phyloP scores from a whole-genome alignment of 1,140 invertebrate genomes.

The Brachionus rotundiformis region DNA sequence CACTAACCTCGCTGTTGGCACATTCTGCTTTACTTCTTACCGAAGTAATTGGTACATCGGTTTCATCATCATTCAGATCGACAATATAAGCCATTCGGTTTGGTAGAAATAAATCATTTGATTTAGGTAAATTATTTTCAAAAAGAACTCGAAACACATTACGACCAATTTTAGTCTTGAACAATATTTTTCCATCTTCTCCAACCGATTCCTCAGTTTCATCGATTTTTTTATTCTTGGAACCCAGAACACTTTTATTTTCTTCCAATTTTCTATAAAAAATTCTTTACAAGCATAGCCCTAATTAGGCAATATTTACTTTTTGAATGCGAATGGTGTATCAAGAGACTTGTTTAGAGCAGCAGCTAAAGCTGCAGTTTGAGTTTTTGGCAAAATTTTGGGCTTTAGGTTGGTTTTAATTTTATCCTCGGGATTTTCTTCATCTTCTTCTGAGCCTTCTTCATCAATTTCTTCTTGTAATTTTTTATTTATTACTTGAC shows the following conservation, averaged over 20 bases:
- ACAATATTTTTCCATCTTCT: constrained; percentile 65
- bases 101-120: constrained; percentile 91
- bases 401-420: constrained; percentile 33
- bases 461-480: constrained; percentile 77
- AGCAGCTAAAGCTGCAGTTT: constrained; percentile 2
- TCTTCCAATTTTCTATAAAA: constrained; percentile 30
- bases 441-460: constrained; percentile 70
- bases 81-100: constrained; percentile 97
- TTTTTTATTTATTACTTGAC: neutral
- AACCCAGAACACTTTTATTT: constrained; percentile 67
- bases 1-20: constrained; percentile 69
- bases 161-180: constrained; percentile 70
- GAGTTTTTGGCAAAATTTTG: constrained; percentile 29
- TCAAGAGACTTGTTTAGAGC: constrained; percentile 37
- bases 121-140: constrained; percentile 66
- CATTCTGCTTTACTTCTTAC: constrained; percentile 92
- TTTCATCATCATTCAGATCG: constrained; percentile 85
- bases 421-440: constrained; percentile 31
- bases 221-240: constrained; percentile 53
- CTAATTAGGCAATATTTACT: neutral
- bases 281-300: neutral
- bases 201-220: constrained; percentile 51
- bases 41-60: constrained; percentile 89
- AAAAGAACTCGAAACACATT: constrained; percentile 67
- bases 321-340: constrained; percentile 38